These are phyloP conservation scores for Drosophila repletoides DNA, from an alignment of 1,140 invertebrate genomes.

Conservation along the genomic window DNA sequence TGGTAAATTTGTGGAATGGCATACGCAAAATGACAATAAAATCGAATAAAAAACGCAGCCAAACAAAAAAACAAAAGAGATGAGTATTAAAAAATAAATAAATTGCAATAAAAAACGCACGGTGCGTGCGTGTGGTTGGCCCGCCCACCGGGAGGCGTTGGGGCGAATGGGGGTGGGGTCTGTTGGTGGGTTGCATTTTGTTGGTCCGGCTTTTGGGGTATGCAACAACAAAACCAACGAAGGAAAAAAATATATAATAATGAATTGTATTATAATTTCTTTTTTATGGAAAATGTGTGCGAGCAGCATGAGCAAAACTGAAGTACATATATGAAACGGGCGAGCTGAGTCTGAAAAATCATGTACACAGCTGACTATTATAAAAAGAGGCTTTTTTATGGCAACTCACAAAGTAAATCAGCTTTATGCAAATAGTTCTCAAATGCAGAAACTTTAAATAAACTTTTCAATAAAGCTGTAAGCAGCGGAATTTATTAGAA, in stretches of 20 bases:
- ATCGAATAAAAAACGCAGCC: slow-evolving; percentile 49
- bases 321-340: background rate
- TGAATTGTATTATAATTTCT: slow-evolving; percentile 71
- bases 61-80: slow-evolving; percentile 30
- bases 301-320: background rate
- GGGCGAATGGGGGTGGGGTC: background rate
- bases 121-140: slow-evolving; percentile 37
- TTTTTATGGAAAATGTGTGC: slow-evolving; percentile 43
- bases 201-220: slow-evolving; percentile 43
- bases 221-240: slow-evolving; percentile 16
- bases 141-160: slow-evolving; percentile 16
- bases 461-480: too few species aligned
- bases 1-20: slow-evolving; percentile 29
- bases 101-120: slow-evolving; percentile 24
- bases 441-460: background rate
- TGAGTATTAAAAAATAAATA: slow-evolving; percentile 11
- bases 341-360: background rate
- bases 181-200: slow-evolving; percentile 52
- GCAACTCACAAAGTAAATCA: too few species aligned
- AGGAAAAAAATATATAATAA: slow-evolving; percentile 58
- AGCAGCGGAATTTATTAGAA: too few species aligned
- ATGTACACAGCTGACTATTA: background rate
- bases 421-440: background rate
- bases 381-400: too few species aligned
- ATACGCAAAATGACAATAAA: slow-evolving; percentile 69